Percentiles rank a stretch among this genome's conserved stretches.
Conservation (phyloP, 2,113 vertebrate species). For the Lophius piscatorius region DNA sequence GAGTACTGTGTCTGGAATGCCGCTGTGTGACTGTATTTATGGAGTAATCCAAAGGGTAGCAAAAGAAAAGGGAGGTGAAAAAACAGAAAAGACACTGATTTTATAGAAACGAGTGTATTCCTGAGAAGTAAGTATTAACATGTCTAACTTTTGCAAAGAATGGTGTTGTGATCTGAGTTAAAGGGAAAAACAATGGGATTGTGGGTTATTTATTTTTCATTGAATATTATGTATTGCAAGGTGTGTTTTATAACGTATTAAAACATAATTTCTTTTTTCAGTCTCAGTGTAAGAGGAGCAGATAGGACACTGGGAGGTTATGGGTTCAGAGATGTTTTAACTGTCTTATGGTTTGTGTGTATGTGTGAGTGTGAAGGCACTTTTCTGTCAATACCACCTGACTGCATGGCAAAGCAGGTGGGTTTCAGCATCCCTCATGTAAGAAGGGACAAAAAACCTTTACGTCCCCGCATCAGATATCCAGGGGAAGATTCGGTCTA, state of each 20-base stretch:
- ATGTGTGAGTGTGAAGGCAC: conserved; percentile 23
- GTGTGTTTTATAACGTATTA: conserved; percentile 37
- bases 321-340: conserved; percentile 11
- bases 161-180: conserved; percentile 68
- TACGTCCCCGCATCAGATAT: background rate
- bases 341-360: conserved; percentile 32
- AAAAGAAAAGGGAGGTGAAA: conserved; percentile 37
- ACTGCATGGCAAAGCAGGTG: conserved; percentile 26
- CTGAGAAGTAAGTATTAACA: conserved; percentile 61
- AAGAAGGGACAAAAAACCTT: conserved; percentile 5
- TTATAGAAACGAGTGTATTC: conserved; percentile 58
- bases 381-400: conserved; percentile 25
- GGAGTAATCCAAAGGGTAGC: conserved; percentile 38
- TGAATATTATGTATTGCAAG: conserved; percentile 59
- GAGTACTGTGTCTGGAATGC: conserved; percentile 68
- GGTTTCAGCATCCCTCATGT: conserved; percentile 11
- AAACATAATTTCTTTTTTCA: conserved; percentile 17
- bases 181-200: conserved; percentile 54
- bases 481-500: background rate
- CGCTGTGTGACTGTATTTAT: conserved; percentile 50
- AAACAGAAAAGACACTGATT: conserved; percentile 37
- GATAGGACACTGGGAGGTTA: conserved; percentile 43
- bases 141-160: conserved; percentile 61
- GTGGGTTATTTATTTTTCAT: conserved; percentile 62
- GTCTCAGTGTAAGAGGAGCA: conserved; percentile 28